These are phyloP conservation scores for Pachyuromys duprasi DNA, from an alignment of 2,797 vertebrate genomes.

Conservation along the genomic window DNA sequence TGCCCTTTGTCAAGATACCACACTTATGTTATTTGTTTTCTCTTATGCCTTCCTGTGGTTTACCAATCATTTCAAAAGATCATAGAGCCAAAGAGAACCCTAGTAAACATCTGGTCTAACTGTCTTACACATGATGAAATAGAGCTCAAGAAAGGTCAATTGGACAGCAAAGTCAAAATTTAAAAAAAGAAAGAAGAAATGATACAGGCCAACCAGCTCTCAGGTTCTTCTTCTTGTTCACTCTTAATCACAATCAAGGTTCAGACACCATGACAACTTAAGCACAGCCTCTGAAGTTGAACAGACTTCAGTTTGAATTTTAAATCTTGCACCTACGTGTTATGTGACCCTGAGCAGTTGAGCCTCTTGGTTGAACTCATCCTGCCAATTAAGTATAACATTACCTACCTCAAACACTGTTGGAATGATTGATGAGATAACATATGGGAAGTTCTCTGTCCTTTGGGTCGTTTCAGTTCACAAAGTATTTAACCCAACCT, in stretches of 20 bases:
- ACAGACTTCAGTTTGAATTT: slow-evolving; percentile 50
- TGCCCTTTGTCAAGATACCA: slow-evolving; percentile 67
- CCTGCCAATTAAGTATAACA: not conserved
- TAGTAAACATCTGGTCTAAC: slow-evolving; percentile 79
- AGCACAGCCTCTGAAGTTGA: slow-evolving; percentile 64
- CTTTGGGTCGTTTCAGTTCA: slow-evolving; percentile 52
- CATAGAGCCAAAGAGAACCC: slow-evolving; percentile 76
- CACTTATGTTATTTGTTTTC: slow-evolving; percentile 78
- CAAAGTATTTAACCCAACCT: slow-evolving; percentile 11
- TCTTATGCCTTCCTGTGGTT: slow-evolving; percentile 79
- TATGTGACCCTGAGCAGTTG: slow-evolving; percentile 63
- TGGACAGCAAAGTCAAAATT: slow-evolving; percentile 66
- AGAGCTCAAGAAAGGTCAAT: slow-evolving; percentile 77
- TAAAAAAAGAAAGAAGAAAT: not conserved
- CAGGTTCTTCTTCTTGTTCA: slow-evolving; percentile 38
- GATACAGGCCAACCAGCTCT: not conserved
- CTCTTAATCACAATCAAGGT: slow-evolving; percentile 55
- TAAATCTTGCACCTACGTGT: slow-evolving; percentile 53
- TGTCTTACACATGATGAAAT: slow-evolving; percentile 81
- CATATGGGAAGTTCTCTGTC: slow-evolving; percentile 51
- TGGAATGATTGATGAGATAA: slow-evolving; percentile 47
- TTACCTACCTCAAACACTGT: slow-evolving; percentile 50
- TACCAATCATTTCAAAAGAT: slow-evolving; percentile 80
- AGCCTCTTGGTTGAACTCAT: slow-evolving; percentile 68
- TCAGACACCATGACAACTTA: slow-evolving; percentile 43